Evolutionary conservation across 2,113 vertebrate genomes (phyloP).

Genomic region (Phoxinus phoxinus): DNA sequence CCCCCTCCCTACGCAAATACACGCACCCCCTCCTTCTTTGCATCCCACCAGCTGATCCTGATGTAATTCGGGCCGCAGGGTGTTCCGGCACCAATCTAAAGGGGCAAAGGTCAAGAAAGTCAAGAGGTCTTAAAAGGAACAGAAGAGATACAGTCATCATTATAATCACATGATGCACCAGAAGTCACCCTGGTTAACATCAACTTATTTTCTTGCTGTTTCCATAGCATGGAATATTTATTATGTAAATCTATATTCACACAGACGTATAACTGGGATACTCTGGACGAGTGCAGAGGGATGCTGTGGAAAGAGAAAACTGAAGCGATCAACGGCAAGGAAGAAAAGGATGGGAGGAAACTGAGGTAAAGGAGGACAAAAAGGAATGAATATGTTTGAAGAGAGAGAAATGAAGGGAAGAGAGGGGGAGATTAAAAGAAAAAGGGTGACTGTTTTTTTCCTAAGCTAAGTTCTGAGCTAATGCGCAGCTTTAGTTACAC

Average conservation of each 20-base stretch:
- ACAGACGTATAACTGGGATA: background rate
- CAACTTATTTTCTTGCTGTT: conserved; percentile 25
- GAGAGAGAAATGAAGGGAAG: conserved; percentile 6
- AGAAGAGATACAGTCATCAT: background rate
- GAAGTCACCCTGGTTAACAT: background rate
- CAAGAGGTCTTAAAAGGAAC: conserved; percentile 30
- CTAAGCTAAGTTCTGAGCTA: conserved; percentile 40
- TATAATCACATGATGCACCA: background rate
- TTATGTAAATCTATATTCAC: background rate
- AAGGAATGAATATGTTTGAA: background rate
- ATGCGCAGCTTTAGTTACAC: conserved; percentile 47
- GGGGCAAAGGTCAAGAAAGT: conserved; percentile 49
- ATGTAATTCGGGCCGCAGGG: conserved; percentile 55
- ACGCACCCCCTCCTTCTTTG: conserved; percentile 8
- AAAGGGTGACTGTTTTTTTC: conserved; percentile 5
- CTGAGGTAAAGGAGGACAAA: background rate
- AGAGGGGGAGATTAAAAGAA: conserved; percentile 14
- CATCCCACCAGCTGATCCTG: conserved; percentile 63
- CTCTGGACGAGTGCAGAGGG: background rate
- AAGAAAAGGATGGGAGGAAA: background rate
- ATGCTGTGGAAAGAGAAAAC: background rate
- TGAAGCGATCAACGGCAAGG: background rate
- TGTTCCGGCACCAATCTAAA: conserved; percentile 42
- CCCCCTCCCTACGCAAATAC: conserved; percentile 7
- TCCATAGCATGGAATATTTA: conserved; percentile 29